Base-by-base conservation (phyloP, 2,113 vertebrate genomes). In the Hipposideros armiger region DNA sequence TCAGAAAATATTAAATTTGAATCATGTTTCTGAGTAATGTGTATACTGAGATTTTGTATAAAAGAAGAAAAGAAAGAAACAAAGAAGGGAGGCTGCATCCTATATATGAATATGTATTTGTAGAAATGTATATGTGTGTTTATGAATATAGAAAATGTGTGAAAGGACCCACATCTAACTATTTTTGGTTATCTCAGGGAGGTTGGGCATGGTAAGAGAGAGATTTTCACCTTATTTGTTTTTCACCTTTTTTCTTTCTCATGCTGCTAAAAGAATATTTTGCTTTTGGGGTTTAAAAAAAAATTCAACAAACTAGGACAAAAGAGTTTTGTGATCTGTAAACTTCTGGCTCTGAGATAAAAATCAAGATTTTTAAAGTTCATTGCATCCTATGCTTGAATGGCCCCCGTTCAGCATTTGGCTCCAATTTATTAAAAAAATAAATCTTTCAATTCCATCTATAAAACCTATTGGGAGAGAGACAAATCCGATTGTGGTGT, bases 361-460 rank as follows among this genome's bases (percentile, higher is more conserved):
- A 91, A 88, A 54, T 50, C 45, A 50, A 50, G 54, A 32, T 72
- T 50, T 58, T 85, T 64, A 15, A 93, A 85, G 11, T 73, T 32
- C 17, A 73, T 36, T 67, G 40, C 5, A 26, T 52, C 78, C 85
- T 62, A 78, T 62, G 26, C 36, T 69, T 74, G 22, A 96, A 16
- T 19, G 42, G 17, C 15, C 52, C 50, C 66, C 64, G 28, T 52
- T 94, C 82, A 70, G 28, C 42, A 90, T 40, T 73, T 78, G 64
- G 81, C 24, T 95, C 50, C 32, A 76, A 94, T 56, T 94, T 96
- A 96, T 92, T 97, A 52, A 94, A 97, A 58, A 54, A 77, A 95
- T 78, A 89, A 96, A 94, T 96, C 78, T 97, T 77, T 89, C 84
- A n/a, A 15, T 80, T 93, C 50, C 58, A 30, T 45, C 70, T 47